Conservation (phyloP, 2,888 invertebrate species). For the Aphrophora alni region DNA sequence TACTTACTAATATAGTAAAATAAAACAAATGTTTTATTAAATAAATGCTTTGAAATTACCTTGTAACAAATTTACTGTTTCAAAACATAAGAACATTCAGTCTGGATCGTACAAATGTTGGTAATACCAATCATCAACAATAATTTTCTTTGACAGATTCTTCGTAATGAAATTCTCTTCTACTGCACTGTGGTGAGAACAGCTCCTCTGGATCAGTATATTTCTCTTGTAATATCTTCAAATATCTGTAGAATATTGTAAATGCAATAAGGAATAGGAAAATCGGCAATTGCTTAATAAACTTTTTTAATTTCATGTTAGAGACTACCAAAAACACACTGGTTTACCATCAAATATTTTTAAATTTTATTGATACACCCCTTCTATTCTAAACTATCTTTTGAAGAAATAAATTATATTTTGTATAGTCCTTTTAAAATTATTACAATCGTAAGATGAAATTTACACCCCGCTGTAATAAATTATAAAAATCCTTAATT, state of each 20-base stretch:
- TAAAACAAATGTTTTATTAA: neutral
- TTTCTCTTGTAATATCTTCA: neutral
- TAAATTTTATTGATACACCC: no score
- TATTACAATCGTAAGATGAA: no score
- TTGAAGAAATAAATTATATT: no score
- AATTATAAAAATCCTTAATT: no score
- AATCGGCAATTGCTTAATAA: neutral
- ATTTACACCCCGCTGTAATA: no score
- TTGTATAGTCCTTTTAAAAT: no score
- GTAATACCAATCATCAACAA: neutral
- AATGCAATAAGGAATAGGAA: neutral
- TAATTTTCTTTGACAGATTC: neutral
- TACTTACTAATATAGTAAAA: neutral
- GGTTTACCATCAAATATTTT: no score
- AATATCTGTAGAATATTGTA: neutral
- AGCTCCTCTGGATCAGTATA: neutral
- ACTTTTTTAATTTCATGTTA: neutral
- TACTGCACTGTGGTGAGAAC: neutral
- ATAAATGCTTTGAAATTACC: neutral
- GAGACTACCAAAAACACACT: no score
- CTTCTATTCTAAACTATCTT: no score
- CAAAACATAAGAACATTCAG: neutral
- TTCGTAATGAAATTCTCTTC: neutral
- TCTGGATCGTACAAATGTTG: neutral
- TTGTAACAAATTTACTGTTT: slow-evolving; percentile 9